phyloP scores from a whole-genome alignment of 2,888 invertebrate genomes.

The Salticus scenicus region DNA sequence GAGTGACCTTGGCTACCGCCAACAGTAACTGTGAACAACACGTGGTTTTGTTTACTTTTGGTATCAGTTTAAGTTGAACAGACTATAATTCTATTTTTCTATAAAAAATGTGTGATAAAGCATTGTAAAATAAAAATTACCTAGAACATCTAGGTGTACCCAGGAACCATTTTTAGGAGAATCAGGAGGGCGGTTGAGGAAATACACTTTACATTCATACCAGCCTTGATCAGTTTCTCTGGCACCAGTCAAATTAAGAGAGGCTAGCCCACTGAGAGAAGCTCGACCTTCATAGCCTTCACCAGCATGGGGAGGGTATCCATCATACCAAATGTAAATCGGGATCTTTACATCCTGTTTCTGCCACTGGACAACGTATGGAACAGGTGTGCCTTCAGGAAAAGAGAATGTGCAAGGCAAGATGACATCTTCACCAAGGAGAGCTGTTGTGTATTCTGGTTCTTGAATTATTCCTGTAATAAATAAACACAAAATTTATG shows the following conservation, averaged over 20 bases:
- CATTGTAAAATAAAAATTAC: slow-evolving; percentile 57
- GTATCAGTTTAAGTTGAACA: too few relatives aligned
- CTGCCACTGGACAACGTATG: slow-evolving; percentile 99
- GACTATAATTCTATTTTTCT: too few relatives aligned
- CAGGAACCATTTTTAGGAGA: slow-evolving; percentile 87
- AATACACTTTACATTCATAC: slow-evolving; percentile 96
- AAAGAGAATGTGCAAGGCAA: slow-evolving; percentile 99
- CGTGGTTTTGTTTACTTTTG: too few relatives aligned
- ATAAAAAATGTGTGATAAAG: too few relatives aligned
- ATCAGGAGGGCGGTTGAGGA: slow-evolving; percentile 77
- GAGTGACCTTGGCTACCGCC: too few relatives aligned
- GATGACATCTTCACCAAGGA: slow-evolving; percentile 95
- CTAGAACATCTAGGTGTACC: slow-evolving; percentile 93
- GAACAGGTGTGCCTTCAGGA: slow-evolving; percentile 83
- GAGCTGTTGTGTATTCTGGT: slow-evolving; percentile 82
- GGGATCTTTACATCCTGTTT: slow-evolving; percentile 97
- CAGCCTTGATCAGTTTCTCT: slow-evolving; percentile 95
- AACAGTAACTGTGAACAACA: too few relatives aligned
- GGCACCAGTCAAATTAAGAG: slow-evolving; percentile 96
- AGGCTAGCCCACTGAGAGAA: slow-evolving; percentile 90
- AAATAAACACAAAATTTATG: neutral
- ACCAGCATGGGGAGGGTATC: slow-evolving; percentile 96
- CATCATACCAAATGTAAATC: slow-evolving; percentile 98
- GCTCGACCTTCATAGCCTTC: slow-evolving; percentile 95
- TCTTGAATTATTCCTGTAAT: slow-evolving; percentile 32